Conservation (phyloP, 2,888 invertebrate genomes). For the Cordilura impudica region DNA sequence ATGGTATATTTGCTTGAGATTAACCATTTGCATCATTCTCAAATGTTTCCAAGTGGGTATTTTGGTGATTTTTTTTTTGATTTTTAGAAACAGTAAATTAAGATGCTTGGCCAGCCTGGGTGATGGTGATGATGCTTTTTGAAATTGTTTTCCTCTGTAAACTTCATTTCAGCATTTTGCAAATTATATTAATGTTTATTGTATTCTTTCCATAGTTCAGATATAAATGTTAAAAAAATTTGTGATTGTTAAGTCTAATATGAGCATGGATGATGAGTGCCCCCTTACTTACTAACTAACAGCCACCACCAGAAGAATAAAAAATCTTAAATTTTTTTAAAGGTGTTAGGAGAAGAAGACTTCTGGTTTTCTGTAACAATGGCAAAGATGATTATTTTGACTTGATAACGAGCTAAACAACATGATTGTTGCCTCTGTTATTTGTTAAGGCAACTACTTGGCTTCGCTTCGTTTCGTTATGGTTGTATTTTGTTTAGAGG, state of each 20-base stretch:
- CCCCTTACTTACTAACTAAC: background rate
- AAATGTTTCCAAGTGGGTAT: too few species aligned
- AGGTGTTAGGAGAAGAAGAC: slow-evolving; percentile 43
- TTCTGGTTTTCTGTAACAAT: slow-evolving; percentile 59
- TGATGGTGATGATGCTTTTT: slow-evolving; percentile 45
- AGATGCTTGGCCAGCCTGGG: background rate
- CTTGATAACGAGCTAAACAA: slow-evolving; percentile 77
- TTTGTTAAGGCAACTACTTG: slow-evolving; percentile 12
- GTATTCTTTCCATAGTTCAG: slow-evolving; percentile 46
- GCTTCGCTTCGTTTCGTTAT: background rate
- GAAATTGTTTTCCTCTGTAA: background rate
- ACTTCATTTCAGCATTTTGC: slow-evolving; percentile 13
- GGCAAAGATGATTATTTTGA: slow-evolving; percentile 76
- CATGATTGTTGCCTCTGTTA: slow-evolving; percentile 53
- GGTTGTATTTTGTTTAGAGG: background rate
- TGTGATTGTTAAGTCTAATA: slow-evolving; percentile 34
- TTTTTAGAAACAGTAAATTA: too few species aligned
- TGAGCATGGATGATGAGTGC: background rate
- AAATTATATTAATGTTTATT: slow-evolving; percentile 60
- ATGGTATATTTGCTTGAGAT: too few species aligned
- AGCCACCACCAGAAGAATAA: background rate
- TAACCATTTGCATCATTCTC: too few species aligned
- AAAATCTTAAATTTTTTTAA: background rate
- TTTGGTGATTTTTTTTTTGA: too few species aligned
- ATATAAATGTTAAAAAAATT: slow-evolving; percentile 22